Conservation (phyloP, 2,113 vertebrate genomes). For the Salvelinus alpinus region DNA sequence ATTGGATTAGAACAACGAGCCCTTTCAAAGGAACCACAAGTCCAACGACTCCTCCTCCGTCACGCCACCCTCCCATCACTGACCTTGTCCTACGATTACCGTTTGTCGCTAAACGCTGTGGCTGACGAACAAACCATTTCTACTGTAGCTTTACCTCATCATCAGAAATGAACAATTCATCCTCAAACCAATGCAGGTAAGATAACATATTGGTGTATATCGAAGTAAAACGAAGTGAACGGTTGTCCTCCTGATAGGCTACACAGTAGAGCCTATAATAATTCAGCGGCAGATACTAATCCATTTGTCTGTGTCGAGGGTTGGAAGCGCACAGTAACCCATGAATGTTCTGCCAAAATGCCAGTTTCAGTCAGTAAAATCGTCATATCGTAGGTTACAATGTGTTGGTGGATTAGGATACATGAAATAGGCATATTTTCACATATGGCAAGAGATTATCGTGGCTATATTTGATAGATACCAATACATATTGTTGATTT, state of each 20-base stretch:
- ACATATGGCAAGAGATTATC: too few relatives aligned
- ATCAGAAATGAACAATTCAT: conserved; percentile 38
- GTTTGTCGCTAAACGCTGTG: not conserved
- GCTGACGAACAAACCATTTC: not conserved
- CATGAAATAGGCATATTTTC: too few relatives aligned
- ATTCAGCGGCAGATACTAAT: not conserved
- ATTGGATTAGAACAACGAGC: conserved; percentile 51
- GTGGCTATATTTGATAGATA: too few relatives aligned
- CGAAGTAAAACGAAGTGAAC: not conserved
- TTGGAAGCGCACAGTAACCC: not conserved
- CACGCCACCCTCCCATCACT: conserved; percentile 10
- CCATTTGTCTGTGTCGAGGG: not conserved
- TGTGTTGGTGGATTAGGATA: too few relatives aligned
- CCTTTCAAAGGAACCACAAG: conserved; percentile 48
- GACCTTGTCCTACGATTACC: conserved; percentile 13
- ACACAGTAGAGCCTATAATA: too few relatives aligned
- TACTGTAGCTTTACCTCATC: too few relatives aligned
- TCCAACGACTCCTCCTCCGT: conserved; percentile 32
- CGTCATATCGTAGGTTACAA: too few relatives aligned
- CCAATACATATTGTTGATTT: too few relatives aligned
- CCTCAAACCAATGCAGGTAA: conserved; percentile 2
- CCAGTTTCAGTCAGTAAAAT: too few relatives aligned
- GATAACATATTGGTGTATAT: not conserved
- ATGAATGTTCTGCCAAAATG: not conserved
- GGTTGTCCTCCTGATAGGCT: not conserved